Evolutionary conservation across 2,888 invertebrate genomes (phyloP), one percentile per base, ranked within the genome.

Genomic region (Mesochorus sp.): DNA sequence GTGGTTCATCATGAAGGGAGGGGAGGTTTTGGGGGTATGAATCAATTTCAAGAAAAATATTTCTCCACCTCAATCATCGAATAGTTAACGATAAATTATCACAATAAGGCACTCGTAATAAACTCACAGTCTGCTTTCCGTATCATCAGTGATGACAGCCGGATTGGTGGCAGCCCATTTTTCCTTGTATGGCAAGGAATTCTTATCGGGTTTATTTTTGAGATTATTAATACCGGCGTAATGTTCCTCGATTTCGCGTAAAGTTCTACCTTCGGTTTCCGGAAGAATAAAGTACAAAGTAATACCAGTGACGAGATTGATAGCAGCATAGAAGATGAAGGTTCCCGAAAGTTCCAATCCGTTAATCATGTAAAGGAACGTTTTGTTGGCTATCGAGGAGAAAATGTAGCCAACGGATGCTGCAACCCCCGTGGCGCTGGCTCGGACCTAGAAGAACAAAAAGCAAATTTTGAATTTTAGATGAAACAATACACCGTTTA

Each of bases 201-300:
- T 85, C 44, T 87, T 87, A 2, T 74, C 87, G 1, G 89, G 87
- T 21, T 84, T 85, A 17, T 85, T 49, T 17, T 90, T 88, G n/a
- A 91, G 81, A 61, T 91, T 93, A 51, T 91, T 92, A 24, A 92
- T 88, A 0, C 95, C 95, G 0, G 94, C 92, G 83, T 94, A 95
- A 88, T 95, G 95, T 75, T 94, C 93, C 83, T 95, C 94, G 59
- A 96, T 95, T 82, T 95, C 95, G 67, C 92, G 92, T 44, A 97
- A 89, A 0, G 94, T 94, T 85, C 95, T 94, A 0, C 96, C 96
- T 89, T 97, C 97, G 0, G 97, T 97, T 92, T 97, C 97, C 0
- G 97, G 97, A 72, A 97, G 89, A 31, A 94, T 91, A 76, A 94
- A 94, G 87, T 94, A 96, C 31, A 97, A 91, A 5, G 94, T 89